Evolutionary conservation across 1,140 invertebrate species (phyloP), one percentile per base, ranked within the genome.

Genomic region (Littorina saxatilis): DNA sequence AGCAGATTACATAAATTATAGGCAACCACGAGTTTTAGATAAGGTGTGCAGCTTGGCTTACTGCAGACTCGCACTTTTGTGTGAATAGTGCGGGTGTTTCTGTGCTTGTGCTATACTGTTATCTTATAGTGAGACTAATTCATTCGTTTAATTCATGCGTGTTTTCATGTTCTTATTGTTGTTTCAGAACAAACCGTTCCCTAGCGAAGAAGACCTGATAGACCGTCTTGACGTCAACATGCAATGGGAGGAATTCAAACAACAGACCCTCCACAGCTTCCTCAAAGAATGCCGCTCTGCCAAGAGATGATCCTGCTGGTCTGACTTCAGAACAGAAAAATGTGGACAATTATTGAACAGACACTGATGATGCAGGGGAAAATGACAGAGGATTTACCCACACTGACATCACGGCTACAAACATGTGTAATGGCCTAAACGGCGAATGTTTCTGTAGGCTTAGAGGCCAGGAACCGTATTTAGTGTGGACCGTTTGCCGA

Each of bases 161-260:
- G n/a, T n/a, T 47, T 47, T 47, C 7, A 17, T 17, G 43, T 47
- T 47, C 17, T 5, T 47, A 17, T 47, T 17, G 7, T 47, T 76
- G 23, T 84, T 88, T 47, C 85, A 91, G 91, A 85, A 87, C 15
- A 91, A 91, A 82, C 83, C 86, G 0, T 91, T 87, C 70, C 91
- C 91, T 17, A 87, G 83, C 68, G 85, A 91, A 72, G 88, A 90
- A n/a, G 90, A 91, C 40, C 76, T 91, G 37, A 84, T 91, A 3
- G 89, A 91, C 70, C 82, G 91, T 73, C 81, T 91, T 35, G 90
- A 91, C 76, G 87, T 87, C 61, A 91, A 90, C 63, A 86, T 91
- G 80, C 88, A 91, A 61, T 91, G 91, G 91, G 86, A 90, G 55
- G 87, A 91, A 76, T 91, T 86, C 84, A 91, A 91, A 86, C 86